phyloP scores from a whole-genome alignment of 2,888 invertebrate genomes.

The Geotrupes spiniger region DNA sequence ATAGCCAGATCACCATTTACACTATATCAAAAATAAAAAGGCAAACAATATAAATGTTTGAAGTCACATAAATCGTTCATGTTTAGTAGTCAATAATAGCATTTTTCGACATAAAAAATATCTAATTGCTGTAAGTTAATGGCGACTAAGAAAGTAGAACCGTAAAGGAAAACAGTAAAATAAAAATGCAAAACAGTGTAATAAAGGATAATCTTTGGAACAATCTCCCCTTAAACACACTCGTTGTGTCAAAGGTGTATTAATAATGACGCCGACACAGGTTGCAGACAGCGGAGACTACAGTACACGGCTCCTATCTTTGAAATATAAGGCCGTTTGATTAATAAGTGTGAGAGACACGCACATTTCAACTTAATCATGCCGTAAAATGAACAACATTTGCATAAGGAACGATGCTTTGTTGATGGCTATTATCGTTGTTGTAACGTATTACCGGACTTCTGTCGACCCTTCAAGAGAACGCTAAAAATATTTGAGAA shows the following conservation, averaged over 20 bases:
- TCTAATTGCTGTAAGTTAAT: slow-evolving; percentile 19
- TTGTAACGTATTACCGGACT: slow-evolving; percentile 27
- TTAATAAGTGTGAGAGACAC: slow-evolving; percentile 49
- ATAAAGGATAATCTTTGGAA: slow-evolving; percentile 41
- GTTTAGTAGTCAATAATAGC: no score
- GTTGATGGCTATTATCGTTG: slow-evolving; percentile 42
- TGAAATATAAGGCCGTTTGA: slow-evolving; percentile 36
- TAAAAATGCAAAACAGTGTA: slow-evolving; percentile 47
- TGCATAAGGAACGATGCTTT: slow-evolving; percentile 46
- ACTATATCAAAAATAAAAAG: no score
- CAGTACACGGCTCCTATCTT: slow-evolving; percentile 18
- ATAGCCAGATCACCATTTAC: no score
- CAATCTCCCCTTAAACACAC: slow-evolving; percentile 43
- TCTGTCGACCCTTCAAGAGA: slow-evolving; percentile 10
- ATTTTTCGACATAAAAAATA: slow-evolving; percentile 15
- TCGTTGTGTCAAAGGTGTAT: slow-evolving; percentile 45
- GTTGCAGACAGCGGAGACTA: slow-evolving; percentile 29
- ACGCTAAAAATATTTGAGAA: background rate
- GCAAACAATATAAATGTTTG: no score
- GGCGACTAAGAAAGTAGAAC: slow-evolving; percentile 15
- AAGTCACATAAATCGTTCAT: no score
- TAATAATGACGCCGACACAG: slow-evolving; percentile 32
- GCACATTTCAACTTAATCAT: slow-evolving; percentile 50
- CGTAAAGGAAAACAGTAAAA: slow-evolving; percentile 29
- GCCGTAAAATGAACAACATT: slow-evolving; percentile 45